Evolutionary conservation across 2,888 invertebrate species (phyloP).

Genomic region (Ichneumoninae sp.): DNA sequence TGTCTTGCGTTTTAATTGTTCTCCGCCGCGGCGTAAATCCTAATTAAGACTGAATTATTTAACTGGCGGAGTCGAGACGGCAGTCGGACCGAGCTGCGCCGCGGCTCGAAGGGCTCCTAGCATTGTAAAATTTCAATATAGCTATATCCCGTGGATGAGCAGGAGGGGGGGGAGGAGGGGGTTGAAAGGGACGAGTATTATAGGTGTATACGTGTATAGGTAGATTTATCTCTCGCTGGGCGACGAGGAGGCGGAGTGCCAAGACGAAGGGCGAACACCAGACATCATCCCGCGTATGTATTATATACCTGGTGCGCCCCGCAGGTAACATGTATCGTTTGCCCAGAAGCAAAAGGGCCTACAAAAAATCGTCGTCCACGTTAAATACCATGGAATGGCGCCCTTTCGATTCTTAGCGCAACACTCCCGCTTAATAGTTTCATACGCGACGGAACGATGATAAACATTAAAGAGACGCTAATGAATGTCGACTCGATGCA

Average conservation of each 20-base stretch:
- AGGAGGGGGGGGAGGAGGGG: background rate
- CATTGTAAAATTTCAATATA: constrained; percentile 17
- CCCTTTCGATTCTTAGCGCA: background rate
- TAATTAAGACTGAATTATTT: constrained; percentile 82
- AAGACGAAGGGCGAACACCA: constrained; percentile 10
- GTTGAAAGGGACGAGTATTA: constrained; percentile 6
- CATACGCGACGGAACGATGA: background rate
- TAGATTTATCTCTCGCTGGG: constrained; percentile 11
- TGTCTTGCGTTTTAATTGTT: constrained; percentile 77
- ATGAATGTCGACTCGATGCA: background rate
- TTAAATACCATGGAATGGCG: too few species aligned
- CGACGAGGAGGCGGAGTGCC: constrained; percentile 14
- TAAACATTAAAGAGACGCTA: background rate
- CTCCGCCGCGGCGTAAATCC: constrained; percentile 78
- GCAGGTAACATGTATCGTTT: background rate
- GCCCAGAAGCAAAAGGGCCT: background rate
- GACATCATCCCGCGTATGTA: constrained; percentile 8
- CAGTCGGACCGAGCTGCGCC: constrained; percentile 22
- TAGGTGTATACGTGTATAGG: background rate
- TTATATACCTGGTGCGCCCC: constrained; percentile 2
- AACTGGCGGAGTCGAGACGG: constrained; percentile 64
- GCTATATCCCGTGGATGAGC: background rate
- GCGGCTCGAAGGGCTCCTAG: background rate
- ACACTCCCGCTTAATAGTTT: background rate
- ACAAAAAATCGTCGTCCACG: background rate